These are phyloP conservation scores for Otis tarda DNA, from an alignment of 2,113 vertebrate genomes.

Conservation along the genomic window DNA sequence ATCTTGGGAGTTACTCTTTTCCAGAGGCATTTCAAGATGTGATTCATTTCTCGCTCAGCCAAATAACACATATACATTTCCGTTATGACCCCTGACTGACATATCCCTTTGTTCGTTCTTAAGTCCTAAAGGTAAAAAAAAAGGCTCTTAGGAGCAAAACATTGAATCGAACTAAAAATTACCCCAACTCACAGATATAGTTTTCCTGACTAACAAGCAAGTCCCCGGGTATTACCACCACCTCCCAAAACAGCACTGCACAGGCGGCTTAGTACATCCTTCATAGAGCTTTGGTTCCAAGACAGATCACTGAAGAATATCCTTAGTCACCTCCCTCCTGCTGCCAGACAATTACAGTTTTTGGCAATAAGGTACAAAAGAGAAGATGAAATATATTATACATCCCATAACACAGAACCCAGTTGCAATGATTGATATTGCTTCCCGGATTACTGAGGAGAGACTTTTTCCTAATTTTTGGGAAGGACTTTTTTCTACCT, in stretches of 20 bases:
- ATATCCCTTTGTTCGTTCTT: background rate
- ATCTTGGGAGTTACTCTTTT: background rate
- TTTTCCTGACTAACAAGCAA: background rate
- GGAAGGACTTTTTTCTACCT: background rate
- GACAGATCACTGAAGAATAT: background rate
- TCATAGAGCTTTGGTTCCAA: background rate
- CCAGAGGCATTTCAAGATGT: background rate
- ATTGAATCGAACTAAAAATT: background rate
- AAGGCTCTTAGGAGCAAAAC: background rate
- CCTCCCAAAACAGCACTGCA: background rate
- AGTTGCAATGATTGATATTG: background rate
- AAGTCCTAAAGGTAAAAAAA: background rate
- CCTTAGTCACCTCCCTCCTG: slow-evolving; percentile 30
- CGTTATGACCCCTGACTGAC: background rate
- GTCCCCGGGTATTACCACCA: background rate
- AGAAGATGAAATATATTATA: background rate
- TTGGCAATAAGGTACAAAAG: background rate
- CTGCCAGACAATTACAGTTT: slow-evolving; percentile 2
- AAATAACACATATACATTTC: background rate
- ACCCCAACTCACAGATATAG: background rate
- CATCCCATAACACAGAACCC: background rate
- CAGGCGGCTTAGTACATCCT: background rate
- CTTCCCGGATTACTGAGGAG: background rate
- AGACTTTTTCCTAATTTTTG: background rate
- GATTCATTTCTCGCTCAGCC: background rate